Conservation (phyloP, 2,797 vertebrate genomes). For the Naso thynnoides region DNA sequence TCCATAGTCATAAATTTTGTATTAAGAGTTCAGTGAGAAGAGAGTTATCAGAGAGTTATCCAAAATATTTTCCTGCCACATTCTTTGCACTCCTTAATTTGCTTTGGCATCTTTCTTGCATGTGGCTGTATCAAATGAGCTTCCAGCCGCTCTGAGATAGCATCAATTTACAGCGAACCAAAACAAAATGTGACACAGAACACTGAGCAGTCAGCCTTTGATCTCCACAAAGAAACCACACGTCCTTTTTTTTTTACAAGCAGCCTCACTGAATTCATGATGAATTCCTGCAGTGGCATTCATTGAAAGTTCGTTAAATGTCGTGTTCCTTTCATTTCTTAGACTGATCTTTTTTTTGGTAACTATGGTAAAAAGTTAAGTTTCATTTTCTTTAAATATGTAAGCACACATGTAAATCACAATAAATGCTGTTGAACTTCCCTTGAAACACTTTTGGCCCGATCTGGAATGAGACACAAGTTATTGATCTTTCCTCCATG, state of each 20-base stretch:
- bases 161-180: slow-evolving; percentile 49
- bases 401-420: not conserved
- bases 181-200: slow-evolving; percentile 45
- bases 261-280: slow-evolving; percentile 28
- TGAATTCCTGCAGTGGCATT: slow-evolving; percentile 8
- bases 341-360: slow-evolving; percentile 6
- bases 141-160: slow-evolving; percentile 34
- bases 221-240: slow-evolving; percentile 42
- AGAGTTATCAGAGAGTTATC: not conserved
- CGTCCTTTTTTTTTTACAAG: slow-evolving; percentile 21
- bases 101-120: slow-evolving; percentile 51
- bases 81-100: slow-evolving; percentile 47
- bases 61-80: slow-evolving; percentile 22
- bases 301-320: slow-evolving; percentile 31
- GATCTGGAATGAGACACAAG: not conserved
- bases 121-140: slow-evolving; percentile 41
- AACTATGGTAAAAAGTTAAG: not conserved
- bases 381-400: not conserved
- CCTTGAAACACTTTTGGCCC: not conserved
- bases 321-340: not conserved
- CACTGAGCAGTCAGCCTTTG: slow-evolving; percentile 37
- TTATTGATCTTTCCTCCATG: not conserved
- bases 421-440: not conserved
- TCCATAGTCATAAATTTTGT: not conserved
- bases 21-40: slow-evolving; percentile 4